Evolutionary conservation across 2,888 invertebrate genomes (phyloP).

Genomic region (Seladonia tumulorum): DNA sequence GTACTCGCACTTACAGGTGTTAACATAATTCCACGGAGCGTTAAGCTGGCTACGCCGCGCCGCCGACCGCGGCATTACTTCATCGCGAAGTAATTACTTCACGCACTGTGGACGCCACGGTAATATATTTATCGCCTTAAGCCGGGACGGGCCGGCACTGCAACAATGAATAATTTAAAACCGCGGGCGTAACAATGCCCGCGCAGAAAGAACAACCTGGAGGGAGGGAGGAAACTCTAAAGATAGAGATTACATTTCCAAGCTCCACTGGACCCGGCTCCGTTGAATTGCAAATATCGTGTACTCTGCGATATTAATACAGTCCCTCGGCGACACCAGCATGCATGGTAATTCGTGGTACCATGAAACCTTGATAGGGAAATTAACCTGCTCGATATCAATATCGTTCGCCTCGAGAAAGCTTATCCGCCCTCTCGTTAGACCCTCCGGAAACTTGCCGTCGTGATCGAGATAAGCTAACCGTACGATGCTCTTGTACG

Average conservation of each 20-base stretch:
- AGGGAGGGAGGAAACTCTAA: slow-evolving; percentile 31
- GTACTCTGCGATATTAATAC: slow-evolving; percentile 44
- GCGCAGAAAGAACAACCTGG: slow-evolving; percentile 20
- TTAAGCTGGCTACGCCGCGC: slow-evolving; percentile 11
- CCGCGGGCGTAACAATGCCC: slow-evolving; percentile 5
- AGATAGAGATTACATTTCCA: slow-evolving; percentile 50
- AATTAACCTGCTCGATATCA: slow-evolving; percentile 34
- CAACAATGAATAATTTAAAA: slow-evolving; percentile 44
- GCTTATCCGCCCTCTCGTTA: neutral
- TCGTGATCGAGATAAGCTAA: slow-evolving; percentile 17
- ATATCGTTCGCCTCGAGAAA: slow-evolving; percentile 11
- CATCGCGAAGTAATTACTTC: slow-evolving; percentile 34
- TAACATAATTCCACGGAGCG: slow-evolving; percentile 11
- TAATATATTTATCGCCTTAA: slow-evolving; percentile 43
- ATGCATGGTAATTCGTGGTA: slow-evolving; percentile 24
- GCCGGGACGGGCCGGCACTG: slow-evolving; percentile 6
- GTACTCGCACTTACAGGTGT: neutral
- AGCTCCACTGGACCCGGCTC: slow-evolving; percentile 27
- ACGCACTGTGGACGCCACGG: slow-evolving; percentile 13
- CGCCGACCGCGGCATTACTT: slow-evolving; percentile 6
- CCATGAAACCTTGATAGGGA: slow-evolving; percentile 26
- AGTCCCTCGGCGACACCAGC: slow-evolving; percentile 23
- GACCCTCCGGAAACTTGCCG: neutral
- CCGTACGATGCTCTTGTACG: slow-evolving; percentile 1
- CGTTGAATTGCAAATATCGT: slow-evolving; percentile 52